Conservation (phyloP, 1,140 invertebrate genomes). For the Drusus annulatus region DNA sequence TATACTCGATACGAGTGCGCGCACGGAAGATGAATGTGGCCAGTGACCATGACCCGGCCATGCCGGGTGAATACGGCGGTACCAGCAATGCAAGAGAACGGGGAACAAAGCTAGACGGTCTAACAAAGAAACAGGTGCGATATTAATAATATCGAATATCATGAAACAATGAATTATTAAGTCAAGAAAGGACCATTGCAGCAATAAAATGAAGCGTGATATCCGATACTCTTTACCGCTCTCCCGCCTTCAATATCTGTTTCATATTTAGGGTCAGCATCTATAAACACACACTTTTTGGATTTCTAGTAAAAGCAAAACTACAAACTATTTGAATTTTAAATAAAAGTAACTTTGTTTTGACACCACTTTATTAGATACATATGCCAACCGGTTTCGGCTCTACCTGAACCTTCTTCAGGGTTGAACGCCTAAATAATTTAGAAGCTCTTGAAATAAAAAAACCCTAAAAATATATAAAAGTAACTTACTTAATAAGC, state of each 20-base stretch:
- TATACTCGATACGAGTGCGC: background rate
- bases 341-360: no score
- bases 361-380: no score
- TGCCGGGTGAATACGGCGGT: background rate
- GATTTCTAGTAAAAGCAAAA: no score
- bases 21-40: slow-evolving; percentile 12
- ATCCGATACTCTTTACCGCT: background rate
- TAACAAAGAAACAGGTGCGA: background rate
- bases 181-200: slow-evolving; percentile 11
- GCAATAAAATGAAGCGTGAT: slow-evolving; percentile 23
- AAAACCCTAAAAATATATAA: no score
- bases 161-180: slow-evolving; percentile 2
- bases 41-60: slow-evolving; percentile 28
- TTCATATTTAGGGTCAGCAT: no score
- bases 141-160: background rate
- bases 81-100: background rate
- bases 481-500: no score
- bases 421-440: no score
- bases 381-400: no score
- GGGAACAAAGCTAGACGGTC: background rate
- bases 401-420: no score
- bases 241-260: background rate
- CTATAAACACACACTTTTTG: no score
- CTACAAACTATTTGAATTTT: no score
- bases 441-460: no score